Conservation (phyloP, 2,888 invertebrate genomes). For the Teinopalpus imperialis region DNA sequence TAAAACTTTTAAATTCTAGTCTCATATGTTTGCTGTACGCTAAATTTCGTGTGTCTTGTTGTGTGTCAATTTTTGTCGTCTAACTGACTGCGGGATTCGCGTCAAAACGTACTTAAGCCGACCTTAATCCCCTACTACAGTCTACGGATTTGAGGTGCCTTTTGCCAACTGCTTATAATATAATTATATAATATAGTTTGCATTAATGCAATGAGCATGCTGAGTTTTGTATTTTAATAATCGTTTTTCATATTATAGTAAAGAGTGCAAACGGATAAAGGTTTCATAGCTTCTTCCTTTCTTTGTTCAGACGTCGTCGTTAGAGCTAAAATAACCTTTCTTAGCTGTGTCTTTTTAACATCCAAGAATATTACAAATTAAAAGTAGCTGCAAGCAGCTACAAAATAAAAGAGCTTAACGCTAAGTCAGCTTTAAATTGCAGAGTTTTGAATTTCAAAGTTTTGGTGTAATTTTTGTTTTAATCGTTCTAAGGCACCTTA, state of each 20-base stretch:
- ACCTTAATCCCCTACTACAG: conserved; percentile 34
- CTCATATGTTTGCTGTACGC: conserved; percentile 11
- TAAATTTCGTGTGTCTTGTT: conserved; percentile 13
- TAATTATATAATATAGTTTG: no score
- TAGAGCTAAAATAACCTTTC: conserved; percentile 18
- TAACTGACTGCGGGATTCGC: conserved; percentile 23
- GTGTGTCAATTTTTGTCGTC: conserved; percentile 18
- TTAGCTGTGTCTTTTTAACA: conserved; percentile 13
- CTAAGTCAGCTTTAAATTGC: conserved; percentile 10
- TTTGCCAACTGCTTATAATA: conserved; percentile 1
- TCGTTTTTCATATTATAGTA: background rate
- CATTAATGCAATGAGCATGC: no score
- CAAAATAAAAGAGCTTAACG: conserved; percentile 4
- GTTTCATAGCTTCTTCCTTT: conserved; percentile 9
- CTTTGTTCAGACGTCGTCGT: conserved; percentile 19
- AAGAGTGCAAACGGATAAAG: conserved; percentile 9
- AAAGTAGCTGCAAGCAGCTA: conserved; percentile 3
- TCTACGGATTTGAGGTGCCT: background rate
- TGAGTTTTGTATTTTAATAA: no score
- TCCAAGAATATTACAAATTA: conserved; percentile 16
- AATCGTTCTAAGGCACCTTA: background rate
- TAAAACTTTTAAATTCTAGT: conserved; percentile 16
- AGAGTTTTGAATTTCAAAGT: conserved; percentile 3
- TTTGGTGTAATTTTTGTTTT: conserved; percentile 1
- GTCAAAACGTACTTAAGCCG: conserved; percentile 42